These are phyloP conservation scores for Homalodisca vitripennis DNA, from an alignment of 1,140 invertebrate species.

Conservation along the genomic window DNA sequence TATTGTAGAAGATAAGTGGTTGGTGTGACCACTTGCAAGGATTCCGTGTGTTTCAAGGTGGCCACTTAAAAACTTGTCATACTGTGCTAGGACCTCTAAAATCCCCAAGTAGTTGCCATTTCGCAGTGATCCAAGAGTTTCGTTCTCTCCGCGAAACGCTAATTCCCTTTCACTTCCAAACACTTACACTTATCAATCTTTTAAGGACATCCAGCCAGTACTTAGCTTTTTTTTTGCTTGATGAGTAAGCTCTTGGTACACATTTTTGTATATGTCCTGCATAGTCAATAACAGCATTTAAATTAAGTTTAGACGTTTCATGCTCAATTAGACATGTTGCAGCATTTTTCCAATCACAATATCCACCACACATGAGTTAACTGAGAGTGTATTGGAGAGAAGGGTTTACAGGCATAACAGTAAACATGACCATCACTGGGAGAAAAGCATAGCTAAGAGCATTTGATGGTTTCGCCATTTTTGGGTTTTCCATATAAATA, in stretches of 20 bases:
- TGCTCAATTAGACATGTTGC: constrained; percentile 30
- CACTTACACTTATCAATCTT: neutral
- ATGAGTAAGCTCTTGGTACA: constrained; percentile 25
- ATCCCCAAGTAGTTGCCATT: constrained; percentile 23
- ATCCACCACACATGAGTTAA: constrained; percentile 34
- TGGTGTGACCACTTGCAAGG: constrained; percentile 30
- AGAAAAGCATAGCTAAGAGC: constrained; percentile 34
- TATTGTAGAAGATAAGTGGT: constrained; percentile 35
- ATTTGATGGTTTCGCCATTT: constrained; percentile 34
- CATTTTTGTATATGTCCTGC: constrained; percentile 29
- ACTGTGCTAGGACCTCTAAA: constrained; percentile 28
- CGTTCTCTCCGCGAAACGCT: constrained; percentile 33
- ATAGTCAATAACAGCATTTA: constrained; percentile 29
- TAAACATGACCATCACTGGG: constrained; percentile 32
- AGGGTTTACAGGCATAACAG: constrained; percentile 35
- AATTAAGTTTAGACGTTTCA: constrained; percentile 33
- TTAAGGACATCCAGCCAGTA: neutral
- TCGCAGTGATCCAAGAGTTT: constrained; percentile 29
- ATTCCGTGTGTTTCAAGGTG: constrained; percentile 35
- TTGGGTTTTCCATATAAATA: constrained; percentile 27
- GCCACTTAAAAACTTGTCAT: constrained; percentile 37
- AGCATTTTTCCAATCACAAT: constrained; percentile 37
- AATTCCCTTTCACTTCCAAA: constrained; percentile 21
- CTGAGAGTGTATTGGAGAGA: constrained; percentile 23
- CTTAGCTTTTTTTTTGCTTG: constrained; percentile 32